Conservation (phyloP, 2,113 vertebrate species). For the Galbula dea region DNA sequence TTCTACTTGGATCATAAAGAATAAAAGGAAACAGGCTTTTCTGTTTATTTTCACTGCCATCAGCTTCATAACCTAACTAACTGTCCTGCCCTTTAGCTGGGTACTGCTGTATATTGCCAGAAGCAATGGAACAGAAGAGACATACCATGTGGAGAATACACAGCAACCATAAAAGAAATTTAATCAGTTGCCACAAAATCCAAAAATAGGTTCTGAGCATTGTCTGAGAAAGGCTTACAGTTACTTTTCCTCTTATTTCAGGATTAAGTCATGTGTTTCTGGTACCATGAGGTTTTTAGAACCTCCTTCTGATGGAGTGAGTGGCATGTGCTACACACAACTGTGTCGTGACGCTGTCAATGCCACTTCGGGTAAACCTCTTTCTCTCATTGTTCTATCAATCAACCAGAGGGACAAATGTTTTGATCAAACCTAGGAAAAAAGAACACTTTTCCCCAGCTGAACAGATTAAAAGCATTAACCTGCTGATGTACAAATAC, state of each 20-base stretch:
- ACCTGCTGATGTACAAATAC: background rate
- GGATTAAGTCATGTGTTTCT: background rate
- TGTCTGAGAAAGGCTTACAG: background rate
- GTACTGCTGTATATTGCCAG: background rate
- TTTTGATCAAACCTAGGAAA: background rate
- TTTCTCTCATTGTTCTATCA: background rate
- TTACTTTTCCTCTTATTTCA: background rate
- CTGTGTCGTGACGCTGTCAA: background rate
- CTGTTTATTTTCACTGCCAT: background rate
- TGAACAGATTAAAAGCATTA: background rate
- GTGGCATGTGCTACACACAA: background rate
- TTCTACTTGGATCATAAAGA: background rate
- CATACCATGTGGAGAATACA: background rate
- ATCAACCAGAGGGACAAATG: background rate
- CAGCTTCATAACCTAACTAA: background rate
- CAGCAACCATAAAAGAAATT: background rate
- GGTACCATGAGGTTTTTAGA: background rate
- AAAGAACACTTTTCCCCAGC: background rate
- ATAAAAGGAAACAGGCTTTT: background rate
- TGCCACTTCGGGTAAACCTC: background rate
- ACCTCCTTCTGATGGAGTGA: background rate
- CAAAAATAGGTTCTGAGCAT: background rate
- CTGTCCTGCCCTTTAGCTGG: background rate
- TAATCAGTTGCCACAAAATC: background rate
- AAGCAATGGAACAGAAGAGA: background rate